Base-by-base conservation (phyloP, 2,113 vertebrate genomes). In the Furnarius figulus region DNA sequence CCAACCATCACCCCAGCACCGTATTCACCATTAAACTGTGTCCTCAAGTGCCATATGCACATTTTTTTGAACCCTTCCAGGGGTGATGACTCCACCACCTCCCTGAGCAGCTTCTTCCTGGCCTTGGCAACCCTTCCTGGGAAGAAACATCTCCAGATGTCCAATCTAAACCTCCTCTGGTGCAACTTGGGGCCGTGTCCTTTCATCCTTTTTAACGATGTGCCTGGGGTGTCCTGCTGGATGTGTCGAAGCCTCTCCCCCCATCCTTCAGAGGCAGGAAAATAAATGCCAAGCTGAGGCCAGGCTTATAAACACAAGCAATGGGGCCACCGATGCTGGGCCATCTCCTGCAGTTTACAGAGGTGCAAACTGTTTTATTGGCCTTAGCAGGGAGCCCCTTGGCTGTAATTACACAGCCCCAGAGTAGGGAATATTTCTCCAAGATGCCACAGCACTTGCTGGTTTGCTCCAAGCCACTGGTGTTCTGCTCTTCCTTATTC, bases 41-140 rank as follows among this genome's bases (percentile, higher is more conserved):
- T 13, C 46, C 47, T n/a, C n/a, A 42, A 24, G 65, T 55, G n/a
- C 40, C 49, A n/a, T 39, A 37, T 18, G 33, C 46, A 15, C 2
- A 0, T 0, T 2, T 10, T 47, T 40, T 14, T 1, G 1, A 23
- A 9, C n/a, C 10, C 12, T 24, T 70, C 9, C 47, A 39, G 39
- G 46, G 27, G 10, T 52, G 46, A 14, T 12, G 39, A 23, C 33
- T 46, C 55, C 47, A n/a, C 39, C 18, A 3, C 37, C 59, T 42
- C 25, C 30, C 31, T 31, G 61, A 6, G 6, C 61, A 49, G 19
- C 31, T 30, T 25, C 30, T 33, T 33, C 37, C 31, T 37, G 52
- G 13, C 12, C 27, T 28, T 19, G 39, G 8, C 39, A 53, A 10
- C 33, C 17, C 12, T 62, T 62, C 9, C 12, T 16, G 55, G 2